Evolutionary conservation across 2,113 vertebrate species (phyloP).

Genomic region (Pseudopipra pipra): DNA sequence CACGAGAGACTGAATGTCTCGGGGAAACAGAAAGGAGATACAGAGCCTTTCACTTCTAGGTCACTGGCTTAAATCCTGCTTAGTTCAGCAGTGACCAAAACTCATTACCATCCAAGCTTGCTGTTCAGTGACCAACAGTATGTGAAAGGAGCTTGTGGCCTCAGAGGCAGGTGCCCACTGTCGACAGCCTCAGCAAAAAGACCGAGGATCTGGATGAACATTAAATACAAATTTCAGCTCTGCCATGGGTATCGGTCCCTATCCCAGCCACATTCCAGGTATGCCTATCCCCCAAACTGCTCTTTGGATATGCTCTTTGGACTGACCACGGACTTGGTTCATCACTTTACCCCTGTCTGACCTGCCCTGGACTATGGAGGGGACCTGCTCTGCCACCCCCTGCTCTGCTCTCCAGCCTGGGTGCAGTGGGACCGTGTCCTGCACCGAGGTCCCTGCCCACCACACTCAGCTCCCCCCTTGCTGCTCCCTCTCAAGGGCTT

Average conservation of each 20-base stretch:
- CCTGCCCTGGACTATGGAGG: accelerated
- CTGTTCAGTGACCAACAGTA: conserved; percentile 43
- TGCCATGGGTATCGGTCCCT: not conserved
- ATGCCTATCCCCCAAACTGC: not conserved
- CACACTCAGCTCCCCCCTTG: accelerated
- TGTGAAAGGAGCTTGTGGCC: conserved; percentile 62
- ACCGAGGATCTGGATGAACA: not conserved
- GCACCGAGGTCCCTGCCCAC: accelerated
- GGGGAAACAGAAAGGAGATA: conserved; percentile 27
- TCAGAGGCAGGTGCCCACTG: conserved; percentile 46
- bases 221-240: not conserved
- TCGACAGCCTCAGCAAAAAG: conserved; percentile 17
- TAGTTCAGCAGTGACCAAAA: conserved; percentile 68
- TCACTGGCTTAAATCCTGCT: conserved; percentile 65
- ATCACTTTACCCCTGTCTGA: not conserved
- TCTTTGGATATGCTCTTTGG: not conserved
- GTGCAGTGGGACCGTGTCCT: accelerated
- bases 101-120: conserved; percentile 59
- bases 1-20: conserved; percentile 43
- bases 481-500: not conserved
- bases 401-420: not conserved
- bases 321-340: not conserved
- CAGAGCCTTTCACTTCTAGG: conserved; percentile 62
- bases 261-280: not conserved
- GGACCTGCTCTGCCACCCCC: not conserved